These are phyloP conservation scores for Planococcus citri DNA, from an alignment of 1,140 invertebrate species.

Conservation along the genomic window DNA sequence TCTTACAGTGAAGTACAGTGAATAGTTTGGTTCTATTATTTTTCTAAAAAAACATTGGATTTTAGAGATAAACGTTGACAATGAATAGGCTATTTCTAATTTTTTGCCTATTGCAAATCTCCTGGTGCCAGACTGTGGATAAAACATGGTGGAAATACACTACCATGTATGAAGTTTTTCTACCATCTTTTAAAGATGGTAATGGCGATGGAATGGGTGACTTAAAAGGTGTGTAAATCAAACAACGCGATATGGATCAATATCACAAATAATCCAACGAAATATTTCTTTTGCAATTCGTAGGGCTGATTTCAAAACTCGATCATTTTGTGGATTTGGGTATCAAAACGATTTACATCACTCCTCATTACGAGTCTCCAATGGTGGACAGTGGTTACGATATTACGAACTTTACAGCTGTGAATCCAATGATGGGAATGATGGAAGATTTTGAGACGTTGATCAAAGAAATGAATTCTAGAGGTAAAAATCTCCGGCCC, in stretches of 20 bases:
- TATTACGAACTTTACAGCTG: constrained; percentile 54
- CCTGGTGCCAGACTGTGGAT: too few relatives aligned
- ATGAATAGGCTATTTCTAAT: too few relatives aligned
- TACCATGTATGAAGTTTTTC: constrained; percentile 64
- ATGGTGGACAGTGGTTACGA: constrained; percentile 61
- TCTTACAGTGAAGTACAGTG: too few relatives aligned
- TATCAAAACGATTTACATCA: constrained; percentile 54
- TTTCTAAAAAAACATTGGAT: too few relatives aligned
- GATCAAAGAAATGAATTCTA: constrained; percentile 41
- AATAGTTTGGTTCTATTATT: too few relatives aligned
- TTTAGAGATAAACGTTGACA: too few relatives aligned
- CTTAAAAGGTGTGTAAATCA: constrained; percentile 40
- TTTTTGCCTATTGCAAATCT: too few relatives aligned
- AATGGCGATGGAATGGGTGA: constrained; percentile 66
- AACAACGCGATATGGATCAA: too few relatives aligned
- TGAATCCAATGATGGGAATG: constrained; percentile 58
- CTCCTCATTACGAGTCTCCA: constrained; percentile 53
- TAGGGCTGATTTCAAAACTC: constrained; percentile 46
- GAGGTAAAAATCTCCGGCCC: constrained; percentile 32
- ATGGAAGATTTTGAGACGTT: constrained; percentile 57
- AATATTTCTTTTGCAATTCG: too few relatives aligned
- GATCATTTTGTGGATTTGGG: constrained; percentile 50
- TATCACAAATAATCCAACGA: too few relatives aligned
- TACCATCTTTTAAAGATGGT: constrained; percentile 62
- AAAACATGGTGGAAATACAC: constrained; percentile 55